Evolutionary conservation across 64 coral and sea anemone species (phyloP), one percentile per base, ranked within the genome.

Genomic region (Pocillopora verrucosa): DNA sequence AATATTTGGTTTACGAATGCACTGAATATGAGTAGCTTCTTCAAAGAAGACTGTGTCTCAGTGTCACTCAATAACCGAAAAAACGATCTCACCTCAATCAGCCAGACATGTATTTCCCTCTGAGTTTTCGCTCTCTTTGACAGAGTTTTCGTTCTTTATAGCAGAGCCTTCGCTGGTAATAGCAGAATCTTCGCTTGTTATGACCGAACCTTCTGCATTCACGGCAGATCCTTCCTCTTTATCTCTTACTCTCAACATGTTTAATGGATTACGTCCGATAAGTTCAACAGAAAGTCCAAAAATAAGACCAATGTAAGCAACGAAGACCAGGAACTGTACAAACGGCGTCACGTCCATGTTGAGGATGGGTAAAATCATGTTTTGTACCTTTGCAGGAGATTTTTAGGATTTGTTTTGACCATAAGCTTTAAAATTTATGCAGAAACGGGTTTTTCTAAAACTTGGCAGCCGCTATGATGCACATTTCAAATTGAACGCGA

Each of bases 221-320:
- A n/a, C 34, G 1, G 16, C 19, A 11, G 19, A 16, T 56, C 9
- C 13, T 25, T n/a, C 20, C 45, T 20, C 22, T 57, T 57, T 16
- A 6, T n/a, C 13, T 16, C 19, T 9, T 85, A 30, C 51, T 85
- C 65, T 68, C 36, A 22, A 24, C 13, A 56, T 56, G 25, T 22
- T 19, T 12, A 85, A 65, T 56, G 82, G 36, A 72, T 72, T 38
- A 56, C 22, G 5, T 20, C 82, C 82, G 57, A 85, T 58, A 1
- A 85, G 62, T 15, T 85, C 82, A 20, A 70, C 82, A 25, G 65
- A 85, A 41, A 85, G 82, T 37, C 65, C 64, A 13, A 70, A 85
- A 51, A 85, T 38, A 41, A 85, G 82, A 70, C 63, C 82, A 72
- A 85, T 25, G 11, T 85, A 85, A 0, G 82, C 69, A 19, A 85